phyloP scores from a whole-genome alignment of 1,140 invertebrate genomes.

The Leptinotarsa undecemlineata region DNA sequence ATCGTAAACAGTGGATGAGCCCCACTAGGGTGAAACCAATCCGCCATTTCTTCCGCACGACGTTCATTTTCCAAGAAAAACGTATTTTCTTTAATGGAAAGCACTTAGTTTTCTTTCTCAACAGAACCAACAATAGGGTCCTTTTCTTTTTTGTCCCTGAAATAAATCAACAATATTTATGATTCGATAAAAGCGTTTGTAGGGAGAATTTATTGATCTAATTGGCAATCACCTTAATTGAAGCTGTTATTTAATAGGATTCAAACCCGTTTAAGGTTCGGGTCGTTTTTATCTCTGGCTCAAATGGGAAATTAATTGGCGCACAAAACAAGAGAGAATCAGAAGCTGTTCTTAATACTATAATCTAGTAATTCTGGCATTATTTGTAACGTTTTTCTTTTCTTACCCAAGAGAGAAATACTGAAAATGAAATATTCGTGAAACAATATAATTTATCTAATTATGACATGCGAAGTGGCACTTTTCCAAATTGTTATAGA shows the following conservation, averaged over 20 bases:
- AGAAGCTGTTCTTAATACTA: no score
- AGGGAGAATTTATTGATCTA: constrained; percentile 12
- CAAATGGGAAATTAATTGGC: background rate
- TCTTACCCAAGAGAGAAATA: no score
- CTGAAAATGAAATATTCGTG: no score
- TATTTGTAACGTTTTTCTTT: no score
- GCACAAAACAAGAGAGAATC: background rate
- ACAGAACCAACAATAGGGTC: constrained; percentile 16
- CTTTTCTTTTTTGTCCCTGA: background rate
- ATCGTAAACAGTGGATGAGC: constrained; percentile 14
- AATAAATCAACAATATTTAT: constrained; percentile 9
- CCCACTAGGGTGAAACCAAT: constrained; percentile 17
- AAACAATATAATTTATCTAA: no score
- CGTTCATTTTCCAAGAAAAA: constrained; percentile 19
- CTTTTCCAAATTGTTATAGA: no score
- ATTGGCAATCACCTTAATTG: constrained; percentile 13
- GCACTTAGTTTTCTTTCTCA: constrained; percentile 13
- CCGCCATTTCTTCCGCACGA: constrained; percentile 19
- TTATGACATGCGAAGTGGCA: no score
- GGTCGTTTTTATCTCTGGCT: background rate
- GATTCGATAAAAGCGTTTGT: constrained; percentile 10
- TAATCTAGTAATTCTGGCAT: no score
- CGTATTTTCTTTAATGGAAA: constrained; percentile 19
- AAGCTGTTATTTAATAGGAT: constrained; percentile 12
- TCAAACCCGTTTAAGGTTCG: background rate